Conservation (phyloP, 2,888 invertebrate genomes). For the Myopa tessellatipennis region DNA sequence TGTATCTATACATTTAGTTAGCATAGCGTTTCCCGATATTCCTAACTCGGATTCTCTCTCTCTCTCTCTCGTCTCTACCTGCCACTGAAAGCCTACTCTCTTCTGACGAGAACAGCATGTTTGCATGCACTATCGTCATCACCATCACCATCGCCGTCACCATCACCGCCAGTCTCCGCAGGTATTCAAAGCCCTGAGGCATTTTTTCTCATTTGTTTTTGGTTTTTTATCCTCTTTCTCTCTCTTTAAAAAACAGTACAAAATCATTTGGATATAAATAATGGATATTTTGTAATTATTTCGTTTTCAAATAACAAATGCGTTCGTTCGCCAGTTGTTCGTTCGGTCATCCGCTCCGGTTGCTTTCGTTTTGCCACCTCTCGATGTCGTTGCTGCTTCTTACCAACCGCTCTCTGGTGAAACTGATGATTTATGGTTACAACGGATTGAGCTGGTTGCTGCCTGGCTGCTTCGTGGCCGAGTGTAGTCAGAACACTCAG, state of each 20-base stretch:
- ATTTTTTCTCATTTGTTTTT: background rate
- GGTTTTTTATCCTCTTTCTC: background rate
- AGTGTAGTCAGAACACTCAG: background rate
- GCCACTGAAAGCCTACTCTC: background rate
- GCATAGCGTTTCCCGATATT: conserved; percentile 34
- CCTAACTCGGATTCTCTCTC: background rate
- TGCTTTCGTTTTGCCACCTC: background rate
- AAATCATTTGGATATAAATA: conserved; percentile 33
- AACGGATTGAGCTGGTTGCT: conserved; percentile 13
- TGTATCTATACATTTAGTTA: conserved; percentile 53
- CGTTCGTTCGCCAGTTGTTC: conserved; percentile 16
- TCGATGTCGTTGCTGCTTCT: background rate
- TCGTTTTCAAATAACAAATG: conserved; percentile 37
- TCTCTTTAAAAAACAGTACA: background rate
- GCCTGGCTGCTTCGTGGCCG: conserved; percentile 7
- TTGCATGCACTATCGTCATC: too few species aligned
- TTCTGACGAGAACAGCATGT: background rate
- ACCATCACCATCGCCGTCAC: too few species aligned
- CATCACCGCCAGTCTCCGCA: background rate
- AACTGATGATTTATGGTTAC: conserved; percentile 10
- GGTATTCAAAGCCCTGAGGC: background rate
- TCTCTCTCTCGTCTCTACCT: background rate
- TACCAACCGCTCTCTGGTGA: background rate
- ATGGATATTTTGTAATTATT: conserved; percentile 40
- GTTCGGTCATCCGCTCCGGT: background rate